Evolutionary conservation across 2,888 invertebrate species (phyloP).

Genomic region (Lithophane socia): DNA sequence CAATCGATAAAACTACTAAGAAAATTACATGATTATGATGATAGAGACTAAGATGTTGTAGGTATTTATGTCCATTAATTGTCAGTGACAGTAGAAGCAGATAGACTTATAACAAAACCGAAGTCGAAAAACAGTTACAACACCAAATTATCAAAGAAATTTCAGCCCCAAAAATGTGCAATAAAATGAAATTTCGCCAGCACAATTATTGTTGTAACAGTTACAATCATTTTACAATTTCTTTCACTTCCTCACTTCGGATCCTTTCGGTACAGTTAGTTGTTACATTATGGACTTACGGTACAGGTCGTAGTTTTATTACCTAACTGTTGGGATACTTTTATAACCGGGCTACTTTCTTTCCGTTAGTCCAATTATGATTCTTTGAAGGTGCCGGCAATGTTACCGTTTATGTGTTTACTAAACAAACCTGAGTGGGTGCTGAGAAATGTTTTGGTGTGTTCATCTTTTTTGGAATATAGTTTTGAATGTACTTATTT

Average conservation of each 20-base stretch:
- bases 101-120: background rate
- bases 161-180: conserved; percentile 59
- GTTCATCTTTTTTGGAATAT: conserved; percentile 18
- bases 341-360: conserved; percentile 85
- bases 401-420: conserved; percentile 74
- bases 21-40: background rate
- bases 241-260: conserved; percentile 46
- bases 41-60: background rate
- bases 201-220: conserved; percentile 64
- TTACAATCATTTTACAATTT: conserved; percentile 53
- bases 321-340: conserved; percentile 73
- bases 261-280: conserved; percentile 68
- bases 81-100: background rate
- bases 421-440: conserved; percentile 53
- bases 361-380: conserved; percentile 83
- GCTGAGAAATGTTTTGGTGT: conserved; percentile 34
- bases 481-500: background rate
- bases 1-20: background rate
- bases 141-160: conserved; percentile 34
- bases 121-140: background rate
- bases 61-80: background rate
- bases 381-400: conserved; percentile 80
- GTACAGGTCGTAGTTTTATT: conserved; percentile 74
- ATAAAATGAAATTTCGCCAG: conserved; percentile 60
- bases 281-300: conserved; percentile 54